These are phyloP conservation scores for Teleogryllus occipitalis DNA, from an alignment of 1,140 invertebrate species.

Conservation along the genomic window DNA sequence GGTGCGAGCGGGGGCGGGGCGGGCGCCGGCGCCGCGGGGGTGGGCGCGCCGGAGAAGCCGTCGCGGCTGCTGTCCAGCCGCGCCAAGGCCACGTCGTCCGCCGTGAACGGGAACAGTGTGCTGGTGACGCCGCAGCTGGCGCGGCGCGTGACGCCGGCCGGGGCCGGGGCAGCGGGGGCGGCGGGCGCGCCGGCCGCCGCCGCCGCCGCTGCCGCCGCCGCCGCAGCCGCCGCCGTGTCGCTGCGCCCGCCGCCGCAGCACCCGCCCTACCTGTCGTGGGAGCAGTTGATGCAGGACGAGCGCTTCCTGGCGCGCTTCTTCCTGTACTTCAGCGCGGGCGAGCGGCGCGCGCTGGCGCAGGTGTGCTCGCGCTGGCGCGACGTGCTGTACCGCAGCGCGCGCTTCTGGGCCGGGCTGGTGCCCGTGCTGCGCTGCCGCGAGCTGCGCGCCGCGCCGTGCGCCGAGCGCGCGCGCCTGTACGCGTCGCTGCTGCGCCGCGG, in stretches of 20 bases:
- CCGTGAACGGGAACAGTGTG: slow-evolving; percentile 21
- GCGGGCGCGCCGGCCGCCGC: slow-evolving; percentile 26
- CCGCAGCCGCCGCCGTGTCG: slow-evolving; percentile 11
- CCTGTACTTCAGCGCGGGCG: slow-evolving; percentile 69
- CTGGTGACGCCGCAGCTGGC: slow-evolving; percentile 19
- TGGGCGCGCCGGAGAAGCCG: slow-evolving; percentile 33
- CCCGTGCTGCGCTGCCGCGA: slow-evolving; percentile 77
- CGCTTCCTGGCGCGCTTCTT: slow-evolving; percentile 77
- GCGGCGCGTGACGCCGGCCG: slow-evolving; percentile 29
- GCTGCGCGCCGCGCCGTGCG: slow-evolving; percentile 53
- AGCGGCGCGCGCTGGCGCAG: slow-evolving; percentile 69
- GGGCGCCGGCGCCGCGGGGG: slow-evolving; percentile 38
- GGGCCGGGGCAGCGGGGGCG: slow-evolving; percentile 27
- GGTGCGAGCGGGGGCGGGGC: slow-evolving; percentile 21
- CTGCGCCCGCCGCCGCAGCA: slow-evolving; percentile 2
- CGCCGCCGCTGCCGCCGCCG: slow-evolving; percentile 26
- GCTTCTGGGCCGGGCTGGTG: slow-evolving; percentile 74
- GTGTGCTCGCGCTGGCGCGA: slow-evolving; percentile 79
- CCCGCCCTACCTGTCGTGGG: slow-evolving; percentile 50
- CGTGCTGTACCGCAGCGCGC: slow-evolving; percentile 70
- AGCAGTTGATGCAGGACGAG: slow-evolving; percentile 73
- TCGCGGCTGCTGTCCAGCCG: slow-evolving; percentile 22
- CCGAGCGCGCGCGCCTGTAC: slow-evolving; percentile 64
- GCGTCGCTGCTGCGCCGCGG: slow-evolving; percentile 72
- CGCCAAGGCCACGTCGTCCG: slow-evolving; percentile 16